These are phyloP conservation scores for Otus sunia DNA, from an alignment of 2,113 vertebrate genomes.

Conservation along the genomic window DNA sequence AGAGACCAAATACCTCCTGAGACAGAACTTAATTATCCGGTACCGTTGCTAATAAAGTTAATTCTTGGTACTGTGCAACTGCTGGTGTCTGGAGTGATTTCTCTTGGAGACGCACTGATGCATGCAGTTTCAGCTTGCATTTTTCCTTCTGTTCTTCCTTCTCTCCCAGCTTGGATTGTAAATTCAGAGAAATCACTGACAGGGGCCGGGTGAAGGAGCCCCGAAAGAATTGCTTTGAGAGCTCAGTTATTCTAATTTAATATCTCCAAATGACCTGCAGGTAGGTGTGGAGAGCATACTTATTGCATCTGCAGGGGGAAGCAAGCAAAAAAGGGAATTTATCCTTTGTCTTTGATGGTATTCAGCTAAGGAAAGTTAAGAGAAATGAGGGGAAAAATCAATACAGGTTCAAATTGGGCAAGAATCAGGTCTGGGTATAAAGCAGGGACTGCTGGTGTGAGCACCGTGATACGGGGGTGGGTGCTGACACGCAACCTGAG, in stretches of 20 bases:
- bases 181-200: background rate
- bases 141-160: background rate
- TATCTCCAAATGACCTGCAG: background rate
- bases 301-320: background rate
- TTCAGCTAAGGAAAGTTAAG: background rate
- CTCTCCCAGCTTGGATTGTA: background rate
- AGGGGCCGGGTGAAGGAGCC: background rate
- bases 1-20: background rate
- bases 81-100: background rate
- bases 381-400: background rate
- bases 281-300: background rate
- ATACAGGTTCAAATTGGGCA: background rate
- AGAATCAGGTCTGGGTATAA: background rate
- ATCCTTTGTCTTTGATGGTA: background rate
- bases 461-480: rapidly evolving
- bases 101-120: background rate
- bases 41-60: background rate
- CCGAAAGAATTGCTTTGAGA: background rate
- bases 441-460: background rate
- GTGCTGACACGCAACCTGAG: background rate
- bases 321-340: background rate
- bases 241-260: background rate
- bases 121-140: background rate
- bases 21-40: background rate
- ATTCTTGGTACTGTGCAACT: background rate